A percentile compares a stretch with the other conserved stretches of the same genome.
phyloP scores from a whole-genome alignment of 2,113 vertebrate species.

The Mesocricetus auratus region DNA sequence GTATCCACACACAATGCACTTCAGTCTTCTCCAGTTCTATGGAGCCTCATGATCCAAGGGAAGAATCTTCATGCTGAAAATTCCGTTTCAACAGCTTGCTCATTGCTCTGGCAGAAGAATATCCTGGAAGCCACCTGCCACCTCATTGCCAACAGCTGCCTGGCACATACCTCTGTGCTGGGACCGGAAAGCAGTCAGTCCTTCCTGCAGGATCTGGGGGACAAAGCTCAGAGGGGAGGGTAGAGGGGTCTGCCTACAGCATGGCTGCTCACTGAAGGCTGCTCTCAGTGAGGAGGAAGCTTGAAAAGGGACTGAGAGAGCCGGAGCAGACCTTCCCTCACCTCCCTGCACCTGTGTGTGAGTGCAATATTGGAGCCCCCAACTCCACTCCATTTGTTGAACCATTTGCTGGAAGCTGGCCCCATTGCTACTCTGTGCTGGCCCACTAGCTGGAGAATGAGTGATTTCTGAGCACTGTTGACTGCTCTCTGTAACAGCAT shows the following conservation, averaged over 20 bases:
- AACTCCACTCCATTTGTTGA: not conserved
- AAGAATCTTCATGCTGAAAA: not conserved
- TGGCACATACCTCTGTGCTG: not conserved
- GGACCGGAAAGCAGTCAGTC: too few species aligned
- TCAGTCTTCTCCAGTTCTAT: not conserved
- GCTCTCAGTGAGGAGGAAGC: rapidly evolving
- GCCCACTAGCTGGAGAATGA: not conserved
- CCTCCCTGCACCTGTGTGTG: not conserved
- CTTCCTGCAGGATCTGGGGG: not conserved
- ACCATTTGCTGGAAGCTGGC: not conserved
- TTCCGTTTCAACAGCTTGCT: not conserved
- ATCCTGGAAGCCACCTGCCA: not conserved
- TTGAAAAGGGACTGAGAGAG: not conserved
- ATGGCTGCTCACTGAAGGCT: not conserved
- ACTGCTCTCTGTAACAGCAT: not conserved
- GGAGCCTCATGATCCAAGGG: not conserved
- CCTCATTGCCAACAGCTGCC: not conserved
- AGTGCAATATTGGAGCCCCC: too few species aligned
- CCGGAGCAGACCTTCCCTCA: rapidly evolving
- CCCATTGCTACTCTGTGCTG: not conserved
- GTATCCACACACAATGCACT: rapidly evolving
- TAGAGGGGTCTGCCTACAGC: rapidly evolving
- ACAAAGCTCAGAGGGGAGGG: not conserved
- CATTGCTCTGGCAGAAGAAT: not conserved
- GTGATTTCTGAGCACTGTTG: not conserved